A percentile compares a stretch with the other conserved stretches of the same genome.
phyloP scores from a whole-genome alignment of 2,797 vertebrate genomes.

The Aplochiton taeniatus region DNA sequence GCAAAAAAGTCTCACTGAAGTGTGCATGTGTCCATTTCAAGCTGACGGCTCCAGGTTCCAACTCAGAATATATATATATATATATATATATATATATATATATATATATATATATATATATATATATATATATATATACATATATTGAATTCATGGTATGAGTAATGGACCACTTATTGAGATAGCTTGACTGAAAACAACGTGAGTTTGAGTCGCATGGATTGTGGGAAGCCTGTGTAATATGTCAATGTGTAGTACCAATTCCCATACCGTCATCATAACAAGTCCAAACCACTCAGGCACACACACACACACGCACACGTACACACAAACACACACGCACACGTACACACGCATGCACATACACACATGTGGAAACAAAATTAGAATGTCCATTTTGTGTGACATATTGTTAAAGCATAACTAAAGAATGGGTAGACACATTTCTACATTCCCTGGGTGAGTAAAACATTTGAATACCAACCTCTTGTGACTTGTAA shows the following conservation, averaged over 20 bases:
- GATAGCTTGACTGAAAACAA: constrained; percentile 60
- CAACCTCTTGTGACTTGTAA: too few species aligned
- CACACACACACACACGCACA: neutral
- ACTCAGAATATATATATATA: constrained; percentile 38
- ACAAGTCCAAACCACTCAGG: constrained; percentile 16
- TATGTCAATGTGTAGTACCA: constrained; percentile 33
- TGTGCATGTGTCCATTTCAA: constrained; percentile 36
- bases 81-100: too few species aligned
- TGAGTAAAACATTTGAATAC: constrained; percentile 17
- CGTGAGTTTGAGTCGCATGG: constrained; percentile 36
- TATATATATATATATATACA: too few species aligned
- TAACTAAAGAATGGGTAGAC: constrained; percentile 49
- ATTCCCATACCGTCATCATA: constrained; percentile 52
- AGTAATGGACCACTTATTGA: constrained; percentile 58
- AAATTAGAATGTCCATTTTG: too few species aligned
- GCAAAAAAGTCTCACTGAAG: constrained; percentile 36
- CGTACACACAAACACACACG: constrained; percentile 30
- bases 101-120: too few species aligned
- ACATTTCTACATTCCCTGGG: constrained; percentile 44
- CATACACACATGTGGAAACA: neutral
- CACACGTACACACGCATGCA: constrained; percentile 21
- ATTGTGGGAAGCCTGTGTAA: constrained; percentile 24
- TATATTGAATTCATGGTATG: constrained; percentile 37
- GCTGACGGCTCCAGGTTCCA: constrained; percentile 1
- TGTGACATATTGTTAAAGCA: constrained; percentile 41